Evolutionary conservation across 2,888 invertebrate species (phyloP).

Genomic region (Tineola bisselliella): DNA sequence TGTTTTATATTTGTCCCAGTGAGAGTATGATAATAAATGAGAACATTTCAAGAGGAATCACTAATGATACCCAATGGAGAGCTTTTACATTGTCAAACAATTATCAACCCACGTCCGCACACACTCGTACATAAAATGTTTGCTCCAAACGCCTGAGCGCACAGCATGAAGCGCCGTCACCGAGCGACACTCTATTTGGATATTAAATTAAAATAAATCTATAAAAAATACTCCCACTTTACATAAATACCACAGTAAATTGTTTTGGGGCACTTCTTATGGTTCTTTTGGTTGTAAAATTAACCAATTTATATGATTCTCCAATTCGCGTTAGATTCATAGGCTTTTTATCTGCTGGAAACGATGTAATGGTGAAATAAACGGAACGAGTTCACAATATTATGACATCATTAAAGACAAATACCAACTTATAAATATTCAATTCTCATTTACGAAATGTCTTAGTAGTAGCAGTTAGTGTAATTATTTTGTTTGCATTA

Average conservation of each 20-base stretch:
- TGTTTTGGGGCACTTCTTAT: neutral
- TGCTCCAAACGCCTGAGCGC: constrained; percentile 25
- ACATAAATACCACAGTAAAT: constrained; percentile 17
- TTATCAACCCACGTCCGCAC: constrained; percentile 32
- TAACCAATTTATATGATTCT: constrained; percentile 26
- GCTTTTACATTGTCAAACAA: constrained; percentile 15
- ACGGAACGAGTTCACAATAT: neutral
- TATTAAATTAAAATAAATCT: constrained; percentile 33
- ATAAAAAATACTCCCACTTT: constrained; percentile 28
- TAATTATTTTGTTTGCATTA: neutral
- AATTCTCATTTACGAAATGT: neutral
- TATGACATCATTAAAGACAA: constrained; percentile 4
- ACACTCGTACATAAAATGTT: neutral
- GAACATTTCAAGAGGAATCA: neutral
- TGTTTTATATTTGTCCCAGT: too few species aligned
- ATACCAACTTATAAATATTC: neutral
- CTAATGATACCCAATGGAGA: constrained; percentile 6
- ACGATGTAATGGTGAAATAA: constrained; percentile 16
- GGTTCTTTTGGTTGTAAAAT: constrained; percentile 20
- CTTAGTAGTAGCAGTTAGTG: neutral
- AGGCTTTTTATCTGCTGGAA: constrained; percentile 26
- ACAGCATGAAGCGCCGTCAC: constrained; percentile 29
- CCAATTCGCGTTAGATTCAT: constrained; percentile 35
- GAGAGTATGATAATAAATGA: neutral
- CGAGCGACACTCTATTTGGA: constrained; percentile 25